These are phyloP conservation scores for Cordilura impudica DNA, from an alignment of 2,888 invertebrate genomes.

Conservation along the genomic window DNA sequence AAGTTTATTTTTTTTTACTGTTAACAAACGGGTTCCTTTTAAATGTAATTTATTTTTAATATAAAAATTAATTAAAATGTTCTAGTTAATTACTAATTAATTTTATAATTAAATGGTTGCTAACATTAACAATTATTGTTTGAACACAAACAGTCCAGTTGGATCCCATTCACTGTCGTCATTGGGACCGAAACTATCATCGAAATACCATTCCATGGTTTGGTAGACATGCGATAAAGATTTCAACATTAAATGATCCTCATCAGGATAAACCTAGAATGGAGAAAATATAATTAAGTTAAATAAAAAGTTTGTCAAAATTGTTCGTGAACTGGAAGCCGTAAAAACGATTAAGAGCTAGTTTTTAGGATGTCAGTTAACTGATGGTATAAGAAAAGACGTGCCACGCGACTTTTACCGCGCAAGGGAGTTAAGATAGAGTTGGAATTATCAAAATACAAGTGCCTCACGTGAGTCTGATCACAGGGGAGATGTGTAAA, in stretches of 20 bases:
- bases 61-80: conserved; percentile 62
- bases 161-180: conserved; percentile 86
- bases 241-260: conserved; percentile 86
- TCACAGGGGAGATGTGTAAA: too few relatives aligned
- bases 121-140: conserved; percentile 74
- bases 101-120: conserved; percentile 59
- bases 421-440: too few relatives aligned
- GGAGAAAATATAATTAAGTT: neutral
- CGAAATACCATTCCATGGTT: conserved; percentile 91
- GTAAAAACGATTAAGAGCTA: too few relatives aligned
- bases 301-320: too few relatives aligned
- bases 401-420: too few relatives aligned
- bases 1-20: conserved; percentile 20
- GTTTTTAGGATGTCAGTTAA: too few relatives aligned
- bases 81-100: conserved; percentile 60
- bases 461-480: too few relatives aligned
- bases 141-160: conserved; percentile 78
- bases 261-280: conserved; percentile 90
- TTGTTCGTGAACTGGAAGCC: too few relatives aligned
- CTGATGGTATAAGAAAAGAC: too few relatives aligned
- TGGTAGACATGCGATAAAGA: conserved; percentile 88
- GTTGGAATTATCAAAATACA: too few relatives aligned
- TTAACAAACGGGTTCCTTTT: conserved; percentile 35
- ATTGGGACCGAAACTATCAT: conserved; percentile 87
- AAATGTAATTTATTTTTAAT: conserved; percentile 48